Percentiles rank a stretch among this genome's conserved stretches.
Evolutionary conservation across 2,888 invertebrate species (phyloP).

Genomic region (Papilio gigon): DNA sequence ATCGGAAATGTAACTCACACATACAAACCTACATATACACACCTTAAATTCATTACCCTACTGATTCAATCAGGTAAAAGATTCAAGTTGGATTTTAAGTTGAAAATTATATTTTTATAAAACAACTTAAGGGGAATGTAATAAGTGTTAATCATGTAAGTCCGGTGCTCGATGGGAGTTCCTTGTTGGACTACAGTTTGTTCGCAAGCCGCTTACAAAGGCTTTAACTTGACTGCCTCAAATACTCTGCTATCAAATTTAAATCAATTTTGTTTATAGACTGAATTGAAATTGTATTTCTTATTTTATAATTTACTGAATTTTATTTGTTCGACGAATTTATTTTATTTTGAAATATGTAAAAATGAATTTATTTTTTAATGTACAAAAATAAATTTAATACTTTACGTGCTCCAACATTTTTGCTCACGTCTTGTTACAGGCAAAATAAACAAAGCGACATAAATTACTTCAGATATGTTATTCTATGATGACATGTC

Average conservation of each 20-base stretch:
- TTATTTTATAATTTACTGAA: neutral
- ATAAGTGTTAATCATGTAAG: constrained; percentile 38
- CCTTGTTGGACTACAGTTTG: constrained; percentile 39
- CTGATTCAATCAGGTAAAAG: neutral
- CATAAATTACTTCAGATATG: neutral
- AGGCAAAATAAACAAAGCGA: no score
- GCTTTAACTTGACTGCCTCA: constrained; percentile 37
- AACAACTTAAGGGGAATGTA: constrained; percentile 28
- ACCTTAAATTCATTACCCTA: no score
- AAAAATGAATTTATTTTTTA: no score
- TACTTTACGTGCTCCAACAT: no score
- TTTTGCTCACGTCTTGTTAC: no score
- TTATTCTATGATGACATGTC: constrained; percentile 10
- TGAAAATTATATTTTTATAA: constrained; percentile 12
- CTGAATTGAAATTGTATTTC: constrained; percentile 5
- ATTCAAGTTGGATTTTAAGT: neutral
- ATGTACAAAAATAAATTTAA: no score
- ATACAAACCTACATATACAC: no score
- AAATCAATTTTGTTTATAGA: constrained; percentile 18
- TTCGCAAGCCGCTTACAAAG: constrained; percentile 40
- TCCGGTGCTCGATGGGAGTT: constrained; percentile 36
- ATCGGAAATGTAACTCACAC: no score
- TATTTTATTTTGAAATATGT: no score
- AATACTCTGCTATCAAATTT: constrained; percentile 30
- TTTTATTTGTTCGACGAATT: neutral